phyloP scores from a whole-genome alignment of 2,797 vertebrate species.

The Scyliorhinus canicula region DNA sequence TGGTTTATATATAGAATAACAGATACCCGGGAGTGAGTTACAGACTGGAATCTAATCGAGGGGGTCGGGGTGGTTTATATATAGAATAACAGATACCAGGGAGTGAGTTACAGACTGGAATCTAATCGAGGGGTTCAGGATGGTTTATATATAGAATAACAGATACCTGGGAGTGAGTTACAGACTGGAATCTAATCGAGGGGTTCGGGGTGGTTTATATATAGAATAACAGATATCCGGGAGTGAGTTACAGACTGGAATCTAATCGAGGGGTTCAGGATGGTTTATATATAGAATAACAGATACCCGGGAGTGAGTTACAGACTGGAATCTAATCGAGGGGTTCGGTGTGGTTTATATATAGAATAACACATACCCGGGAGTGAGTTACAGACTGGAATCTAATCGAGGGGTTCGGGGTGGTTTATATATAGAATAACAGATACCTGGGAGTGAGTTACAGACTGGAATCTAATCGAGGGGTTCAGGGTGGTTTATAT shows the following conservation, averaged over 20 bases:
- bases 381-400: neutral
- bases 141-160: neutral
- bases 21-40: too few relatives aligned
- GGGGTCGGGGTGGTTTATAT: too few relatives aligned
- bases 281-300: neutral
- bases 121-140: too few relatives aligned
- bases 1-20: too few relatives aligned
- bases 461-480: neutral
- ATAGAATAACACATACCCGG: neutral
- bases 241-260: neutral
- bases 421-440: neutral
- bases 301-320: neutral
- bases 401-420: neutral
- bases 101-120: too few relatives aligned
- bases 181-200: neutral
- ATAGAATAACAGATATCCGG: neutral
- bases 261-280: neutral
- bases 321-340: neutral
- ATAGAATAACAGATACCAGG: too few relatives aligned
- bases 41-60: too few relatives aligned
- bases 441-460: neutral
- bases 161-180: neutral
- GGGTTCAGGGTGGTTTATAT: neutral
- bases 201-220: neutral
- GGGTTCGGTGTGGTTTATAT: neutral